Conservation (phyloP, 92 coral and sea anemone genomes). For the Bergia puertoricense region DNA sequence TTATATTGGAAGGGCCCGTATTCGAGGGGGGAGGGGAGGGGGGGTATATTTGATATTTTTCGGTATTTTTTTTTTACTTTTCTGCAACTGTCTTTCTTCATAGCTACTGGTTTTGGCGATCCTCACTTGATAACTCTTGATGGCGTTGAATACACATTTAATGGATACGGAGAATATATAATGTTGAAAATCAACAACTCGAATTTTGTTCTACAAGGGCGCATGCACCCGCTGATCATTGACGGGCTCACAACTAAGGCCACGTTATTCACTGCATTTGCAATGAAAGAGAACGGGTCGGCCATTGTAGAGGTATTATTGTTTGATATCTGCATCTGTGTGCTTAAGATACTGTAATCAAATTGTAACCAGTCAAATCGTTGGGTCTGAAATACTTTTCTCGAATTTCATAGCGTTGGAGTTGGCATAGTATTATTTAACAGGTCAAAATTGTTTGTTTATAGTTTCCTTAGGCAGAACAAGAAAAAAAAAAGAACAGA, state of each 20-base stretch:
- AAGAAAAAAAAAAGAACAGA: too few species aligned
- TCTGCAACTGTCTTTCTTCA: not conserved
- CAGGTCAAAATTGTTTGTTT: too few species aligned
- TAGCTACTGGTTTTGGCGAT: conserved; percentile 90
- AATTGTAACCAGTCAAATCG: too few species aligned
- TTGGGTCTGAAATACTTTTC: too few species aligned
- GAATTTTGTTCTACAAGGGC: conserved; percentile 76
- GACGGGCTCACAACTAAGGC: conserved; percentile 56
- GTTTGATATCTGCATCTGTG: not conserved
- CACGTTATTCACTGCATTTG: conserved; percentile 79
- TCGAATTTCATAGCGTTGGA: too few species aligned
- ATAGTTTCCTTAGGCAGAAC: too few species aligned
- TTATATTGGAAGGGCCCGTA: too few species aligned
- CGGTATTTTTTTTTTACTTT: too few species aligned
- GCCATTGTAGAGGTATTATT: conserved; percentile 71
- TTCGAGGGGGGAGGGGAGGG: not conserved
- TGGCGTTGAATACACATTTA: conserved; percentile 86
- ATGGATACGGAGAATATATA: conserved; percentile 83
- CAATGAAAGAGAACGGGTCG: conserved; percentile 61
- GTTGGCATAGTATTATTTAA: too few species aligned
- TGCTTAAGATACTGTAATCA: not conserved
- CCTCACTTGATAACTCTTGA: conserved; percentile 94
- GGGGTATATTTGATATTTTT: not conserved
- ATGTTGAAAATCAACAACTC: conserved; percentile 59
- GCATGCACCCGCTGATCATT: conserved; percentile 76